Base-by-base conservation (phyloP, 2,113 vertebrate genomes). In the Brachyhypopomus occidentalis region DNA sequence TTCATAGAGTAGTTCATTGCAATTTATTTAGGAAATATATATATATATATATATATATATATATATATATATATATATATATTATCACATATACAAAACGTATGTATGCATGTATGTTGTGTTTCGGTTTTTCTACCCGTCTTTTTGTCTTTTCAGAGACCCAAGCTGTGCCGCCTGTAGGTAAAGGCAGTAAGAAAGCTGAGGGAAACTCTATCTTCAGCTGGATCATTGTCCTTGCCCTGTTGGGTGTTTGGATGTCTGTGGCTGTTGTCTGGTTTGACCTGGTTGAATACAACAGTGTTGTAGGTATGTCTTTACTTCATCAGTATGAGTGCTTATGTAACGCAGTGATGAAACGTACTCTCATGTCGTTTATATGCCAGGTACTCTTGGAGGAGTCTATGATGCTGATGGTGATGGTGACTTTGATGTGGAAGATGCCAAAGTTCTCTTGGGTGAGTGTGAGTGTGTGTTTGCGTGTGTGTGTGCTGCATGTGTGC, bases 251-350 rank as follows among this genome's bases (percentile, higher is more conserved):
- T 55, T 99, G 97, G 97, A 96, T 96, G 0, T 98, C 97, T 0
- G 94, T 98, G 67, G 97, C 96, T 0, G 95, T 98, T 36, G 95
- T 99, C 85, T 98, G 97, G 96, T 98, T 99, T 86, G 95, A 98
- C 73, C 91, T 99, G 22, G 94, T 98, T 87, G 97, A 99, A 89
- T 99, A 99, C 75, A 95, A 97, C 89, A 94, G 94, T 83, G 96
- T 98, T 81, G 88, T 97, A 45, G 97, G 97, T 98, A 87, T 92
- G 95, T 83, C 6, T 75, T 12, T 64, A 23, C 41, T 56, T 22
- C n/a, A 14, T 11, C 45, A 14, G 9, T 14, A 14, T 14, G 45
- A 2, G 45, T 52, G 45, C 45, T 14, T 14, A 3, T 12, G 12
- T 34, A 3, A n/a, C 11, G 41, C 11, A 11, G 14, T 45, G 5